A percentile compares a stretch with the other conserved stretches of the same genome.
Conservation (phyloP, 1,140 invertebrate species). For the Drosophila asahinai region DNA sequence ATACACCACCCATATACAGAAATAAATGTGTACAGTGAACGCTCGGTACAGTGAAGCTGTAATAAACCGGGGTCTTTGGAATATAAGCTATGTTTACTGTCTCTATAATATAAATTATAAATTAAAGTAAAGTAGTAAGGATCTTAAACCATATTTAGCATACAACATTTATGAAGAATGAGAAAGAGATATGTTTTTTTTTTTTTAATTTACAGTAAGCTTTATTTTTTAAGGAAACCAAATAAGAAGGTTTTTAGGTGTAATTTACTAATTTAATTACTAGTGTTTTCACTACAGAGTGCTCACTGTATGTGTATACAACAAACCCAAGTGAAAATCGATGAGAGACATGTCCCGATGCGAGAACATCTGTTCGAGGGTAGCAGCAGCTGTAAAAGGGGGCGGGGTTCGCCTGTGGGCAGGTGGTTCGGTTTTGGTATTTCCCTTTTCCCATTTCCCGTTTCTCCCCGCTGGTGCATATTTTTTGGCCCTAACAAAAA, state of each 20-base stretch:
- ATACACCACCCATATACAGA: constrained; percentile 5
- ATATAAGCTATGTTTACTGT: no score
- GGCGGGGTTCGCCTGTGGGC: constrained; percentile 30
- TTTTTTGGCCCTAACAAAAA: constrained; percentile 78
- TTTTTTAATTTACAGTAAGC: no score
- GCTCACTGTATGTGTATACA: constrained; percentile 21
- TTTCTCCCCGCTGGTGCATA: constrained; percentile 44
- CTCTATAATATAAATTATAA: no score
- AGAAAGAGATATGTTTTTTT: no score
- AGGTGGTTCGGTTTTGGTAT: constrained; percentile 28
- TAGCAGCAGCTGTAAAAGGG: constrained; percentile 45
- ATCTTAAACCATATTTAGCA: no score
- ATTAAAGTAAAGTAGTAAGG: no score
- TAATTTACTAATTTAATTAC: no score
- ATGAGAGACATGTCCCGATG: constrained; percentile 55
- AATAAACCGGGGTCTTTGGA: no score
- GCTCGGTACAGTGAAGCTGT: not conserved
- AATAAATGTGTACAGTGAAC: constrained; percentile 1
- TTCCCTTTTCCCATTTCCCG: constrained; percentile 30
- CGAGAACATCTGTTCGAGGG: constrained; percentile 51
- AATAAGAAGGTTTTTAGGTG: no score
- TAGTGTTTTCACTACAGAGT: no score
- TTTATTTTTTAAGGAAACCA: no score
- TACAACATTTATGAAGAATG: no score
- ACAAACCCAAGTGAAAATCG: constrained; percentile 51